Evolutionary conservation across 2,113 vertebrate species (phyloP), one percentile per base, ranked within the genome.

Genomic region (Charina bottae): DNA sequence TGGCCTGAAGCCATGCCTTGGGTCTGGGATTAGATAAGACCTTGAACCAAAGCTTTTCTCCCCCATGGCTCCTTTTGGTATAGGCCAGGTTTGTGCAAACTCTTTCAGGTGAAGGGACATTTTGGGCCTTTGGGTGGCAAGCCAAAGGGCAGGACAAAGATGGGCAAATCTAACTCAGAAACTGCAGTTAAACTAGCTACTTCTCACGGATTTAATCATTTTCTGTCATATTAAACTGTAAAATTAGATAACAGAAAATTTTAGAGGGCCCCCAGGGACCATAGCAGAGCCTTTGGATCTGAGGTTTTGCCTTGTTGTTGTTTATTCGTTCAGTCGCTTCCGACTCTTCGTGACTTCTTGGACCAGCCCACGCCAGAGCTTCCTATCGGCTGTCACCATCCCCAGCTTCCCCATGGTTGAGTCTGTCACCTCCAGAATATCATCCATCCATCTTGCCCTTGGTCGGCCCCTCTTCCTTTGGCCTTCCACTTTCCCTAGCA

Each of bases 31-130:
- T 15, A 17, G 12, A n/a, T 11, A 88, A 88, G 88, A 91, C 88
- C 0, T 0, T 86, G 90, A 90, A 0, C 0, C 8, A 1, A 88
- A 6, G 24, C 1, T 17, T 58, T 58, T 33, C 17, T 12, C 37
- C 10, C 12, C 23, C 37, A 3, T 46, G 7, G 33, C 56, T 88
- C 37, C 5, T 3, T 2, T 88, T 19, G n/a, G 2, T 33, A 17
- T 72, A 33, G 12, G 15, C 64, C n/a, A 72, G n/a, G 6, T 2
- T 72, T 72, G 49, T 72, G 17, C 5, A 72, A 19, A 7, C 6
- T 37, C 5, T 72, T 72, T 72, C 68, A 72, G 6, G 19, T 72
- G n/a, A 72, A 64, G n/a, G 13, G n/a, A 72, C n/a, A 37, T 72
- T 72, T 72, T 33, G n/a, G 68, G 33, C 15, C 15, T 72, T 37